These are phyloP conservation scores for Conger conger DNA, from an alignment of 2,113 vertebrate species.

Conservation along the genomic window DNA sequence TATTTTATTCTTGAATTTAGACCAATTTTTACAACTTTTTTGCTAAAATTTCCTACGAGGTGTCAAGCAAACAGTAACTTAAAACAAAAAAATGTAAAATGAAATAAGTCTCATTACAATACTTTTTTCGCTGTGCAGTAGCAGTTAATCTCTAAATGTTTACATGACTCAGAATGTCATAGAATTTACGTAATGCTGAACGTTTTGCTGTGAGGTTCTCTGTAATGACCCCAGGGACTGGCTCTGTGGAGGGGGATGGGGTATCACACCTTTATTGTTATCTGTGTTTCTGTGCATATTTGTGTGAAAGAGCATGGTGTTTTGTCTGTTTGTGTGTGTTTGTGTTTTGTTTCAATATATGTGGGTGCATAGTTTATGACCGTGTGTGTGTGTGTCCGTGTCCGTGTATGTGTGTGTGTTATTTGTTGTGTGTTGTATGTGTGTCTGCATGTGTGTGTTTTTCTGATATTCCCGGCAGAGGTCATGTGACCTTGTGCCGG, in stretches of 20 bases:
- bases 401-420: constrained; percentile 3
- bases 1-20: too few species aligned
- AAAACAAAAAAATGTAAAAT: too few species aligned
- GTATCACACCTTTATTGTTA: background rate
- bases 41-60: too few species aligned
- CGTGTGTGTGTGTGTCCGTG: background rate
- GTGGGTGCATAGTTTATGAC: too few species aligned
- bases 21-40: too few species aligned
- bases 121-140: too few species aligned
- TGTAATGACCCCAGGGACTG: background rate
- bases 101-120: too few species aligned
- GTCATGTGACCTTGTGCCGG: constrained; percentile 44
- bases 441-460: background rate
- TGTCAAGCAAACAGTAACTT: too few species aligned
- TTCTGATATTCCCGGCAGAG: constrained; percentile 3
- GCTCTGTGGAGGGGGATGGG: background rate
- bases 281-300: background rate
- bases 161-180: too few species aligned
- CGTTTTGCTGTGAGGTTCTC: background rate
- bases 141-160: background rate
- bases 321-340: background rate
- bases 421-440: background rate
- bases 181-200: too few species aligned
- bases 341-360: background rate
- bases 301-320: too few species aligned